Percentiles rank a stretch among this genome's conserved stretches.
Conservation (phyloP, 2,113 vertebrate species). For the Nothocercus nigrocapillus region DNA sequence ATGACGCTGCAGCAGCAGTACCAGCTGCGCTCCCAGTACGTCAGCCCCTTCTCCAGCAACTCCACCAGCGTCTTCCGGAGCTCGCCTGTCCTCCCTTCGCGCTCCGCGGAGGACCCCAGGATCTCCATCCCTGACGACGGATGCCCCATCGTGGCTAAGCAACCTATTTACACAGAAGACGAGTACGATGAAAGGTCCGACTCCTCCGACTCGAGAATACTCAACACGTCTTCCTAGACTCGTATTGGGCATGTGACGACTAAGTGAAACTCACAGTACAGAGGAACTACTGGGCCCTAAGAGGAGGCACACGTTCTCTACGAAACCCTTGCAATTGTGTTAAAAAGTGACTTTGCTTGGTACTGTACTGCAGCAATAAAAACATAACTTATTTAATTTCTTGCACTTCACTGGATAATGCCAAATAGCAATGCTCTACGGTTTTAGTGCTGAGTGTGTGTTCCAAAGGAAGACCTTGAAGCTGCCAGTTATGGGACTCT, state of each 20-base stretch:
- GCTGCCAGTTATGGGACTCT: conserved; percentile 45
- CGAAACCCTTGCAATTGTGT: conserved; percentile 36
- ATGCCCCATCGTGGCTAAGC: conserved; percentile 88
- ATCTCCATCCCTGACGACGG: conserved; percentile 87
- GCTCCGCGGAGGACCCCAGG: conserved; percentile 86
- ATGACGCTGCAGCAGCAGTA: conserved; percentile 98
- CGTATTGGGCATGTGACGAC: neutral
- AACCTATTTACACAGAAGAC: conserved; percentile 90
- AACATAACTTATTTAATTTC: conserved; percentile 81
- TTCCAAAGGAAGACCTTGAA: conserved; percentile 57
- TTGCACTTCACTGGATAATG: conserved; percentile 84
- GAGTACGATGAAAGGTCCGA: conserved; percentile 96
- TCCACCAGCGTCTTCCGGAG: conserved; percentile 85
- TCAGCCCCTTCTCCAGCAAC: conserved; percentile 88
- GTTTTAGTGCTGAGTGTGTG: conserved; percentile 77
- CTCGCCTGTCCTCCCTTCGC: conserved; percentile 84
- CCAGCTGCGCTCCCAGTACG: conserved; percentile 94
- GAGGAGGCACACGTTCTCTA: conserved; percentile 6
- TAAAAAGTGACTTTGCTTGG: conserved; percentile 71
- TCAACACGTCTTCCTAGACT: conserved; percentile 88
- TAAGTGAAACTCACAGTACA: conserved; percentile 33
- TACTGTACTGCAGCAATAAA: conserved; percentile 79
- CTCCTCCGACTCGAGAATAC: conserved; percentile 93
- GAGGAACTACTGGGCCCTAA: conserved; percentile 29
- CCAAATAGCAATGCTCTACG: conserved; percentile 81